Evolutionary conservation across 2,113 vertebrate genomes (phyloP).

Genomic region (Lipophrys pholis): DNA sequence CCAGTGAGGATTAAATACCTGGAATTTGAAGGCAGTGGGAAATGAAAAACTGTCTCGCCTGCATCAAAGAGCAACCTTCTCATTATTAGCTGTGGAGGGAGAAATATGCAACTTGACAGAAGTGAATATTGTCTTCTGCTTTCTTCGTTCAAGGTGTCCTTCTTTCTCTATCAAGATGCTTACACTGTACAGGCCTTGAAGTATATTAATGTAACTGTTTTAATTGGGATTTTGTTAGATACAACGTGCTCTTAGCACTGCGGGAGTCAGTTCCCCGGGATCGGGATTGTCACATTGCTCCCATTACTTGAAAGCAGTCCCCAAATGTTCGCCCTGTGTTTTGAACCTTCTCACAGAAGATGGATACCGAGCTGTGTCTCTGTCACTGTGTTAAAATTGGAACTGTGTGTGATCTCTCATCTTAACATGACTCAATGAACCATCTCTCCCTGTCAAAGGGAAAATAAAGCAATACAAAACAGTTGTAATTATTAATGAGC

Average conservation of each 20-base stretch:
- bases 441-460: conserved; percentile 25
- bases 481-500: conserved; percentile 15
- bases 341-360: conserved; percentile 33
- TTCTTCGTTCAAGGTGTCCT: conserved; percentile 70
- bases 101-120: conserved; percentile 70
- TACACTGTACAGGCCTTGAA: conserved; percentile 37
- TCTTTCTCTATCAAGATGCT: conserved; percentile 53
- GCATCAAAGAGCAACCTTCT: conserved; percentile 76
- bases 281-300: conserved; percentile 45
- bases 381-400: conserved; percentile 20
- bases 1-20: conserved; percentile 77
- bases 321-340: conserved; percentile 16
- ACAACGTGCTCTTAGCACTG: conserved; percentile 22
- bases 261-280: conserved; percentile 17
- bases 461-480: conserved; percentile 2
- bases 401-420: conserved; percentile 25
- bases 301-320: conserved; percentile 45
- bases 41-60: conserved; percentile 75
- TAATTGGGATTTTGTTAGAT: conserved; percentile 65
- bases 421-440: conserved; percentile 19
- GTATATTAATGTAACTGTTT: conserved; percentile 35
- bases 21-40: conserved; percentile 69
- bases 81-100: conserved; percentile 70
- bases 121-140: conserved; percentile 59
- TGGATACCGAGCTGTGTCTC: conserved; percentile 13